Evolutionary conservation across 2,113 vertebrate genomes (phyloP).

Genomic region (Orientallactaga bullata): DNA sequence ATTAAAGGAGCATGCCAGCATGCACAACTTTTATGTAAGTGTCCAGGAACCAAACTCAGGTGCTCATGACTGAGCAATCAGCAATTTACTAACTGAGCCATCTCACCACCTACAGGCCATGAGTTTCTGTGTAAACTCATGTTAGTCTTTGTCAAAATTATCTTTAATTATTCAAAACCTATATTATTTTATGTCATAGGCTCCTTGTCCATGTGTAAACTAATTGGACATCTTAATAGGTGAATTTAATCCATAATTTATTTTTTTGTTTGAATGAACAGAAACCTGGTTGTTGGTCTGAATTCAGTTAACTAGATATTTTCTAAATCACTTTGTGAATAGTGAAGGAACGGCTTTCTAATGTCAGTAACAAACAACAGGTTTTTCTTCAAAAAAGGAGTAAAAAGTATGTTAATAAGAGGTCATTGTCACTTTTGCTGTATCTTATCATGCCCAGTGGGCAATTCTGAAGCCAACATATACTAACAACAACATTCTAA

Average conservation of each 20-base stretch:
- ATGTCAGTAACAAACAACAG: not conserved
- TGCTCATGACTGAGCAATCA: too few relatives aligned
- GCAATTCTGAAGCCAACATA: not conserved
- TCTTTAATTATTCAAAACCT: not conserved
- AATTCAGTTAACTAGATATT: conserved; percentile 48
- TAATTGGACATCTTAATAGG: not conserved
- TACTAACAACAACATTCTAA: not conserved
- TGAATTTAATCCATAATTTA: not conserved
- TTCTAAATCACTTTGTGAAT: conserved; percentile 31
- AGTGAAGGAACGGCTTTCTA: not conserved
- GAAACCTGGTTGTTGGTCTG: not conserved
- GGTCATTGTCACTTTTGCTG: not conserved
- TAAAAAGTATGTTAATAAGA: not conserved
- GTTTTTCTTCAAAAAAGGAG: conserved; percentile 7
- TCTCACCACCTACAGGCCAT: not conserved
- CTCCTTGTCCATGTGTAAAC: conserved; percentile 27
- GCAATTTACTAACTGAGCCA: too few relatives aligned
- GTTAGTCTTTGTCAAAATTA: not conserved
- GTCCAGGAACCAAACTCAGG: too few relatives aligned
- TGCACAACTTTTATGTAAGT: too few relatives aligned
- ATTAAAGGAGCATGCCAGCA: too few relatives aligned
- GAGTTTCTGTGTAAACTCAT: not conserved
- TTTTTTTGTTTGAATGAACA: conserved; percentile 5
- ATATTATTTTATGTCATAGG: not conserved
- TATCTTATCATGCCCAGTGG: not conserved